A percentile compares a stretch with the other conserved stretches of the same genome.
Conservation (phyloP, 2,888 invertebrate species). For the Pachycephus smyrnensis region DNA sequence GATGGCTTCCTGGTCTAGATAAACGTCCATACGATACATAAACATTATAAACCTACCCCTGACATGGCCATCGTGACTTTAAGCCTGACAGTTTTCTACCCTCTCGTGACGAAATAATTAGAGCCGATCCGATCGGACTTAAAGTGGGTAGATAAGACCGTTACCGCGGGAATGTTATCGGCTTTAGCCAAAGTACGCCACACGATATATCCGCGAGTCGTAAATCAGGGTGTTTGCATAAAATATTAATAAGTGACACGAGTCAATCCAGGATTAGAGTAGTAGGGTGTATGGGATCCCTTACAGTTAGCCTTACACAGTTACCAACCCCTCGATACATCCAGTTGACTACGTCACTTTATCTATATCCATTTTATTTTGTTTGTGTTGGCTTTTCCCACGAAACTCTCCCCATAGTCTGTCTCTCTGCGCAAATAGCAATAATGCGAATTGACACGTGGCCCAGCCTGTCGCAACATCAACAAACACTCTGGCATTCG, state of each 20-base stretch:
- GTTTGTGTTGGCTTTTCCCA: conserved; percentile 66
- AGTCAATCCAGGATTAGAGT: conserved; percentile 66
- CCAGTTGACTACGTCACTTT: conserved; percentile 49
- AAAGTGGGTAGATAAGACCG: not conserved
- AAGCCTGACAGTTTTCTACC: not conserved
- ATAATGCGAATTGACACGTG: conserved; percentile 66
- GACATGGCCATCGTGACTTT: not conserved
- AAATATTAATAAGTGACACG: conserved; percentile 68
- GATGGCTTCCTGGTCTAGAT: not conserved
- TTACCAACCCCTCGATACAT: not conserved
- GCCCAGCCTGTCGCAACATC: conserved; percentile 59
- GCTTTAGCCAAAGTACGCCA: not conserved
- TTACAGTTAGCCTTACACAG: not conserved
- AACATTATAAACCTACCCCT: not conserved
- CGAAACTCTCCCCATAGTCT: conserved; percentile 39
- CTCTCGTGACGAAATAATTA: not conserved
- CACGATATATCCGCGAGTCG: conserved; percentile 34
- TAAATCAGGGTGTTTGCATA: conserved; percentile 66
- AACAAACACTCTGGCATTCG: conserved; percentile 30
- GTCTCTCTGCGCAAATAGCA: conserved; percentile 58
- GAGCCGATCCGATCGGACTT: not conserved
- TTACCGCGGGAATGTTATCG: not conserved
- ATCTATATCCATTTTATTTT: conserved; percentile 65
- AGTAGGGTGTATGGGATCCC: conserved; percentile 27
- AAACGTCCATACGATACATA: not conserved